Conservation (phyloP, 2,888 invertebrate species). For the Drosophila antonietae region DNA sequence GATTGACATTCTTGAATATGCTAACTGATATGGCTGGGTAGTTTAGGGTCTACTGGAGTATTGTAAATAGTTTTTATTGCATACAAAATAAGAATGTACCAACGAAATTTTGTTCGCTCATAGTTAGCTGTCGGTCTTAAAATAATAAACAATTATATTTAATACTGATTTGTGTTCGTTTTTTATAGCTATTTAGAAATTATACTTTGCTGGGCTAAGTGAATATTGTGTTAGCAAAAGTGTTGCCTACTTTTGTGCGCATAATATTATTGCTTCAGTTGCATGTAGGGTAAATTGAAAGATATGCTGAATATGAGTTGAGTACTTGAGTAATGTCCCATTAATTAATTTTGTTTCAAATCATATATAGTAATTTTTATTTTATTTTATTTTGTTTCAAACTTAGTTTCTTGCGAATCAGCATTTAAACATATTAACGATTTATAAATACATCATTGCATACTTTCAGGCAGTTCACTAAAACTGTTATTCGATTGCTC, state of each 20-base stretch:
- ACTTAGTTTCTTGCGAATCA: too few relatives aligned
- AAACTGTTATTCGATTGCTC: background rate
- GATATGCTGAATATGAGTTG: background rate
- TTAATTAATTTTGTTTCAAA: too few relatives aligned
- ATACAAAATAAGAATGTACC: conserved; percentile 37
- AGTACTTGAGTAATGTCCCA: too few relatives aligned
- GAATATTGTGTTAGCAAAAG: background rate
- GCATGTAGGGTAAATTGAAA: background rate
- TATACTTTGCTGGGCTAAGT: conserved; percentile 17
- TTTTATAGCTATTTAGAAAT: background rate
- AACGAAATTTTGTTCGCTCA: conserved; percentile 58
- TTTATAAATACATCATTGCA: too few relatives aligned
- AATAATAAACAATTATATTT: conserved; percentile 19
- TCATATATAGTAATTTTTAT: too few relatives aligned
- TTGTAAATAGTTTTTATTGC: conserved; percentile 66
- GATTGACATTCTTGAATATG: background rate
- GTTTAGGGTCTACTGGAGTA: conserved; percentile 32
- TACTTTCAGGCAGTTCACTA: background rate
- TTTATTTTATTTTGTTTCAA: too few relatives aligned
- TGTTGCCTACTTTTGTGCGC: conserved; percentile 23
- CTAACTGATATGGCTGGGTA: conserved; percentile 16
- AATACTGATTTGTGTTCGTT: conserved; percentile 7
- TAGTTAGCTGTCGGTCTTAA: conserved; percentile 54
- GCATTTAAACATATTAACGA: too few relatives aligned
- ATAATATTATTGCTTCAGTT: background rate